Evolutionary conservation across 1,140 invertebrate species (phyloP).

Genomic region (Drosophila tristis): DNA sequence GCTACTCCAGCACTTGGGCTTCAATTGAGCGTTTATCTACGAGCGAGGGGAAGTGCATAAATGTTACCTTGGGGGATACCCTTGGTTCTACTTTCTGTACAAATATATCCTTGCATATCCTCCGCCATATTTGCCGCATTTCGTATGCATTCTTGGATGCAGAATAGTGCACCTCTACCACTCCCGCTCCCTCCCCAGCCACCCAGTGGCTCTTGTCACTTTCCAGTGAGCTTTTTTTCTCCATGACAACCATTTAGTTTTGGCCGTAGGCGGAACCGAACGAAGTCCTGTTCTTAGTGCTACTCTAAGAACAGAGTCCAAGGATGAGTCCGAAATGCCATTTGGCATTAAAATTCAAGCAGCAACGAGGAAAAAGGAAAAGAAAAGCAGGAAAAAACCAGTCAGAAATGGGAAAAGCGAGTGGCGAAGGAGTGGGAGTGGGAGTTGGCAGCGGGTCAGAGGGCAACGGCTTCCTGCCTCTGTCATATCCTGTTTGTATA

Average conservation of each 20-base stretch:
- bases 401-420: conserved; percentile 21
- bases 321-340: conserved; percentile 47
- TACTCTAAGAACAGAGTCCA: not conserved
- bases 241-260: conserved; percentile 57
- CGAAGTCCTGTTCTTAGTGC: conserved; percentile 33
- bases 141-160: too few relatives aligned
- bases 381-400: conserved; percentile 26
- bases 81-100: too few relatives aligned
- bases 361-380: conserved; percentile 15
- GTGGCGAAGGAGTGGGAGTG: conserved; percentile 2
- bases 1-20: conserved; percentile 24
- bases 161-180: too few relatives aligned
- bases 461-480: conserved; percentile 68
- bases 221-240: conserved; percentile 32
- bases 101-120: too few relatives aligned
- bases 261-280: conserved; percentile 51
- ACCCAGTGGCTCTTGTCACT: conserved; percentile 27
- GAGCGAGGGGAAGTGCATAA: too few relatives aligned
- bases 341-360: conserved; percentile 71
- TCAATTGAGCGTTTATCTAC: not conserved
- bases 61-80: too few relatives aligned
- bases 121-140: too few relatives aligned
- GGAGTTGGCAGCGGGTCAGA: conserved; percentile 12
- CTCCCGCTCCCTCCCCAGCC: too few relatives aligned
- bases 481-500: conserved; percentile 80